Conservation (phyloP, 2,113 vertebrate genomes). For the Anarhynchus alexandrinus region DNA sequence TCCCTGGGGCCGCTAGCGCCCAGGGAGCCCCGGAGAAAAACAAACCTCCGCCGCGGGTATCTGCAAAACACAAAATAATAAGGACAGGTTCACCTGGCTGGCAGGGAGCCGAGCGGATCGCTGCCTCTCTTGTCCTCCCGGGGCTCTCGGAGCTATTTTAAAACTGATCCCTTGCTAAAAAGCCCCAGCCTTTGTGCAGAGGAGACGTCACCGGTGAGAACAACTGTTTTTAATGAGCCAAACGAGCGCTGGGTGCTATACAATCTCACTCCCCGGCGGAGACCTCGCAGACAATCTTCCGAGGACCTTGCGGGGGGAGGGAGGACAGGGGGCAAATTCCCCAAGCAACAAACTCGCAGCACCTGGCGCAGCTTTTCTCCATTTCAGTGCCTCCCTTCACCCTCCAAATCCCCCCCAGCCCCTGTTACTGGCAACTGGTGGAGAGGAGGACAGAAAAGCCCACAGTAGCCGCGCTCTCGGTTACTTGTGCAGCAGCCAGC, state of each 20-base stretch:
- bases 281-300: background rate
- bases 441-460: background rate
- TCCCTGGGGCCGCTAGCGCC: background rate
- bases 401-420: background rate
- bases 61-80: background rate
- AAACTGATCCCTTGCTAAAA: background rate
- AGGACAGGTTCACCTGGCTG: background rate
- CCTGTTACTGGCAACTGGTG: background rate
- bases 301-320: background rate
- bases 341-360: background rate
- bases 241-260: background rate
- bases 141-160: background rate
- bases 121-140: background rate
- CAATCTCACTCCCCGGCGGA: background rate
- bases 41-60: accelerated
- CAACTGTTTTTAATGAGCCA: background rate
- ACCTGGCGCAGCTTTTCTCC: background rate
- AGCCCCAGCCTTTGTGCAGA: background rate
- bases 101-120: background rate
- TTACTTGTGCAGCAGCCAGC: background rate
- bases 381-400: background rate
- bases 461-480: accelerated
- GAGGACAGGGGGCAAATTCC: background rate
- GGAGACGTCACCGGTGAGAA: background rate
- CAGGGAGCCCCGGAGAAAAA: background rate